Conservation (phyloP, 2,113 vertebrate species). For the Oryzias curvinotus region DNA sequence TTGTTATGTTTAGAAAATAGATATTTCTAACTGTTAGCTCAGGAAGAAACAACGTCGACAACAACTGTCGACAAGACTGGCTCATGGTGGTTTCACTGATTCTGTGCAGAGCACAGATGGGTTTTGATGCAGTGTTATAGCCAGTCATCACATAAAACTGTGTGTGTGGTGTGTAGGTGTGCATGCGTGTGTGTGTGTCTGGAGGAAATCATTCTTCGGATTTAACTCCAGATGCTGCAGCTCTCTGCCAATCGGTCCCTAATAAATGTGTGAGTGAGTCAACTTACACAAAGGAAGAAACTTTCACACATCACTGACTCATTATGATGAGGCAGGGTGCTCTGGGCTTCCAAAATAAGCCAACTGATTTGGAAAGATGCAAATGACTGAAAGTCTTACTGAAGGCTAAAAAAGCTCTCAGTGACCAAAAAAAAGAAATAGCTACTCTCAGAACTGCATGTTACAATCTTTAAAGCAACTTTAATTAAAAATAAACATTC, state of each 20-base stretch:
- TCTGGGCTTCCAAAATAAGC: slow-evolving; percentile 11
- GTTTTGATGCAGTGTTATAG: slow-evolving; percentile 2
- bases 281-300: slow-evolving; percentile 35
- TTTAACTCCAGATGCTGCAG: slow-evolving; percentile 17
- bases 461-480: too few relatives aligned
- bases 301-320: slow-evolving; percentile 43
- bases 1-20: too few relatives aligned
- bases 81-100: too few relatives aligned
- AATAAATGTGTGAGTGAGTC: slow-evolving; percentile 40
- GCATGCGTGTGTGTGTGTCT: not conserved
- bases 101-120: slow-evolving; percentile 1
- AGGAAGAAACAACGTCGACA: too few relatives aligned
- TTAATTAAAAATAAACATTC: too few relatives aligned
- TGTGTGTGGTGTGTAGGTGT: not conserved
- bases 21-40: too few relatives aligned
- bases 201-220: not conserved
- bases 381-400: not conserved
- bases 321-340: slow-evolving; percentile 10
- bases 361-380: slow-evolving; percentile 14
- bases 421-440: too few relatives aligned
- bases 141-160: slow-evolving; percentile 1
- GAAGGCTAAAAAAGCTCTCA: not conserved
- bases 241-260: slow-evolving; percentile 15
- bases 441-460: too few relatives aligned
- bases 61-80: too few relatives aligned